Evolutionary conservation across 2,797 vertebrate genomes (phyloP), one percentile per base, ranked within the genome.

Genomic region (Echiichthys vipera): DNA sequence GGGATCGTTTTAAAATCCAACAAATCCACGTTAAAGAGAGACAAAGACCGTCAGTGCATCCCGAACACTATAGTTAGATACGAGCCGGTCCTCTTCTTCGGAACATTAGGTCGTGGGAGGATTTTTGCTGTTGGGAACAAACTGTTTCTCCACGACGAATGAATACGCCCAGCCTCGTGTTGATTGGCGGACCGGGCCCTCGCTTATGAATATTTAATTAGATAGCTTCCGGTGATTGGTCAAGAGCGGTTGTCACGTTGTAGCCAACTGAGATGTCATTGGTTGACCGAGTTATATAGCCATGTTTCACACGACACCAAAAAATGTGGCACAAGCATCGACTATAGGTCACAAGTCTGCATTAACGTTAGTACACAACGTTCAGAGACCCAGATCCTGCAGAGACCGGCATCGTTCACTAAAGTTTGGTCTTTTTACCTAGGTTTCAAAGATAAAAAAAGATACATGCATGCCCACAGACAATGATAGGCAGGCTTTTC

Each of bases 251-350:
- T 0, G 20, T 3, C n/a, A 10, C 9, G 0, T 2, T 0, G 10
- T 20, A 12, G 0, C 7, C 0, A 27, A 1, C 7, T 11, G 42
- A 5, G 1, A 2, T 40, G 12, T 66, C 20, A 87, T 91, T 91
- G 89, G 91, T 83, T 88, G 72, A 74, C 71, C 18, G 61, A 74
- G 64, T 88, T 89, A 80, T 22, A 80, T 81, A 57, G 62, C 9
- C 1, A 39, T 11, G 22, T 5, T 22, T 2, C 1, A 11, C 6
- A 2, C n/a, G n/a, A n/a, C n/a, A n/a, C n/a, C n/a, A n/a, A n/a
- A n/a, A n/a, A n/a, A n/a, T n/a, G n/a, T n/a, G n/a, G n/a, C n/a
- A n/a, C n/a, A n/a, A n/a, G n/a, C n/a, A n/a, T n/a, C n/a, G n/a
- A n/a, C n/a, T n/a, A n/a, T n/a, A n/a, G n/a, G n/a, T n/a, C n/a